Percentiles rank a stretch among this genome's conserved stretches.
These are phyloP conservation scores for Brachyrhaphis roseni DNA, from an alignment of 2,797 vertebrate species.

Conservation along the genomic window DNA sequence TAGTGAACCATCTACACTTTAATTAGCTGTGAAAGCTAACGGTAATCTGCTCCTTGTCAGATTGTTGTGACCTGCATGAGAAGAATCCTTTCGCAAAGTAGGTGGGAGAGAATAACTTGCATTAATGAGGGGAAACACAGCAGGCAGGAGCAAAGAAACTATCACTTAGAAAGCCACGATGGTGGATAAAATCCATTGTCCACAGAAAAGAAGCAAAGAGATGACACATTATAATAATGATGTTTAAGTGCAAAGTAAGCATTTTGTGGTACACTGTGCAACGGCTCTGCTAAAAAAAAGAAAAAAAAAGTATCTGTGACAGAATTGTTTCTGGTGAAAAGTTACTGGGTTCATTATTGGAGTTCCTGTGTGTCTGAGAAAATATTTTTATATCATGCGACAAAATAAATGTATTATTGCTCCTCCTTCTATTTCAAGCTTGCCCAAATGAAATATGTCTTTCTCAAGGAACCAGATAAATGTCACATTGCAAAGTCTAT, in stretches of 20 bases:
- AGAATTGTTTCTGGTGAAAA: slow-evolving; percentile 43
- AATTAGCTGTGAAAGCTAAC: slow-evolving; percentile 77
- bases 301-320: slow-evolving; percentile 11
- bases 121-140: slow-evolving; percentile 83
- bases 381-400: slow-evolving; percentile 34
- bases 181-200: slow-evolving; percentile 64
- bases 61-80: slow-evolving; percentile 64
- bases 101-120: slow-evolving; percentile 69
- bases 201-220: slow-evolving; percentile 62
- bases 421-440: slow-evolving; percentile 18
- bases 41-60: slow-evolving; percentile 74
- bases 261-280: slow-evolving; percentile 61
- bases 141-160: slow-evolving; percentile 74
- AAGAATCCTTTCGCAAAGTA: slow-evolving; percentile 67
- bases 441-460: slow-evolving; percentile 39
- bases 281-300: slow-evolving; percentile 51
- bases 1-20: slow-evolving; percentile 61
- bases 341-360: slow-evolving; percentile 56
- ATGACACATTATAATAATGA: slow-evolving; percentile 75
- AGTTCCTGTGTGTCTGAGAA: slow-evolving; percentile 38
- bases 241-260: slow-evolving; percentile 75
- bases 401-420: slow-evolving; percentile 10
- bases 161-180: slow-evolving; percentile 74
- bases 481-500: slow-evolving; percentile 8
- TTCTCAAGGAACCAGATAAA: slow-evolving; percentile 27